phyloP scores from a whole-genome alignment of 1,140 invertebrate species.

The Formica selysi region DNA sequence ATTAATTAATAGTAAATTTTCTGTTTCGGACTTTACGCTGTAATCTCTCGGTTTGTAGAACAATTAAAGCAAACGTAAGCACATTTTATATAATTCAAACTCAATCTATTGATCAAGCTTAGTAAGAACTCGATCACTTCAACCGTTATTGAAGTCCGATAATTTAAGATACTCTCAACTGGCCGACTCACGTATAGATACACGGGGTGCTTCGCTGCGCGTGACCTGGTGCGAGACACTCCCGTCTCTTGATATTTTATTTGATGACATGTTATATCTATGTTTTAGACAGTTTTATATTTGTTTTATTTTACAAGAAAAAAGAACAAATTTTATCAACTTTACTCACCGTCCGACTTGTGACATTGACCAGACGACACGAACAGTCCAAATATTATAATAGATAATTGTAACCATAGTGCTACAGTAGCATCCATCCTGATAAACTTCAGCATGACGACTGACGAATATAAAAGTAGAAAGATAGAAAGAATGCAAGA shows the following conservation, averaged over 20 bases:
- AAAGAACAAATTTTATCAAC: not conserved
- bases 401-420: not conserved
- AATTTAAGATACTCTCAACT: no score
- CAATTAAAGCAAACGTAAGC: no score
- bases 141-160: no score
- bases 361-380: constrained; percentile 21
- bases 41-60: no score
- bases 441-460: not conserved
- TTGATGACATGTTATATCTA: not conserved
- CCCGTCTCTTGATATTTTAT: not conserved
- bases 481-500: constrained; percentile 5
- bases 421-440: constrained; percentile 2
- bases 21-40: no score
- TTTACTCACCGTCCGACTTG: constrained; percentile 57
- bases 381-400: not conserved
- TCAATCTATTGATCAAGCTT: no score
- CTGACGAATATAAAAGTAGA: not conserved
- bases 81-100: no score
- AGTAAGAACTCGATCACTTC: no score
- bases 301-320: not conserved
- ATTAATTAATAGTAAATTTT: no score
- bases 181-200: no score
- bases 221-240: no score
- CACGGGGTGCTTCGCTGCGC: no score
- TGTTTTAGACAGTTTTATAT: not conserved